Base-by-base conservation (phyloP, 2,888 invertebrate genomes). In the Ochropacha duplaris region DNA sequence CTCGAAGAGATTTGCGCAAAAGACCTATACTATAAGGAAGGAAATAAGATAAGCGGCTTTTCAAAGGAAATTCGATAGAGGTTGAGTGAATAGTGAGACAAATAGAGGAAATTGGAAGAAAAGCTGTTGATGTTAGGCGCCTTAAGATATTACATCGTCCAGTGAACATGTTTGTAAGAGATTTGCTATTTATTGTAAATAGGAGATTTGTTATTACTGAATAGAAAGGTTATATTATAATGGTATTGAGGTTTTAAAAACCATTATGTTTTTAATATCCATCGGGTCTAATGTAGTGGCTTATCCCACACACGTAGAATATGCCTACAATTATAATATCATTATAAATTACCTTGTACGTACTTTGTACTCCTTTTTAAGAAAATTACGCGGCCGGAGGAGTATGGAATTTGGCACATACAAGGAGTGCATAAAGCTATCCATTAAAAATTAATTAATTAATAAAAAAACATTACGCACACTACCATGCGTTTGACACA, bases 1-100 rank as follows among this genome's bases (percentile, higher is more conserved):
- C 44, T 44, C 31, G 8, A 4, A 12, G 1, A 16, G 12, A 31
- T 4, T 51, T 12, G 1, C 56, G 26, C 54, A 58, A 55, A 64
- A 69, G 69, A 68, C 72, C 66, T 68, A 70, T 67, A 57, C 26
- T 31, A 3, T 60, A 66, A 73, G 71, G 72, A 64, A 68, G 70
- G 66, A 74, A 78, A 76, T 73, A 61, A 76, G 74, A 77, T 84
- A 82, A 83, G 79, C 78, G 74, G 83, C 82, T 82, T 82, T 76
- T 66, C 57, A 65, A 57, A 69, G 65, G 63, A 72, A 79, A 78
- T 79, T 81, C 81, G 78, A 76, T 78, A 73, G 74, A 83, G 77
- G 74, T 75, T 68, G 71, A 71, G 73, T 72, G 75, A 78, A 75
- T 75, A 78, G 72, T 69, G 79, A 78, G 76, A 82, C 84, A 83